Evolutionary conservation across 2,113 vertebrate species (phyloP), one percentile per base, ranked within the genome.

Genomic region (Cololabis saira): DNA sequence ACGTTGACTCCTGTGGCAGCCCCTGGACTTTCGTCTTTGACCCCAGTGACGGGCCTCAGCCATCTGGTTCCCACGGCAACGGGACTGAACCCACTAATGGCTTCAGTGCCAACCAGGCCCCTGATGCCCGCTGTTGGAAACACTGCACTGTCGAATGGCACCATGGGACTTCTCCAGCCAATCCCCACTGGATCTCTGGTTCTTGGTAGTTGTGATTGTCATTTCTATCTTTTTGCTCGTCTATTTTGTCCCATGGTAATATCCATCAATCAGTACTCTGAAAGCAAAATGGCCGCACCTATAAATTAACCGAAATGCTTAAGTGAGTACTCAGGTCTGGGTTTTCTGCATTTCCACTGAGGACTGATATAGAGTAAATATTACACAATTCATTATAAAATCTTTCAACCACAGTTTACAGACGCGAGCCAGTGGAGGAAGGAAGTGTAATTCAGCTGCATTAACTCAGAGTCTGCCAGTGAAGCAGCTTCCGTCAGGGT

Each of bases 91-190:
- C 77, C 88, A 33, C 37, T 91, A 49, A 74, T 89, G 14, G 60
- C 18, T 53, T 58, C 86, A 60, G 51, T 57, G 24, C 19, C 76
- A 21, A 13, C 17, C 40, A 83, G 92, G 67, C 93, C 96, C 72
- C 68, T 96, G 75, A 90, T 97, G 88, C 91, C 96, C 92, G 94
- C 94, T 37, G 70, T 95, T 77, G 95, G 94, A 88, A 93, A 90
- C 19, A 78, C 93, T 4, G 92, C 94, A 0, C 81, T 97, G 88
- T 93, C 94, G 82, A 98, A 97, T 22, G 95, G 97, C 85, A 93
- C 93, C 41, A 83, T 95, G 70, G 90, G 91, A 75, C 80, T 96
- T 40, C 86, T 96, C 47, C 96, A 95, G 44, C 95, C 95, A 62
- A 74, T 94, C 54, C 74, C 94, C 90, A 71, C 92, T 50, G 90